Conservation (phyloP, 2,888 invertebrate genomes). For the Galerucella nymphaeae region DNA sequence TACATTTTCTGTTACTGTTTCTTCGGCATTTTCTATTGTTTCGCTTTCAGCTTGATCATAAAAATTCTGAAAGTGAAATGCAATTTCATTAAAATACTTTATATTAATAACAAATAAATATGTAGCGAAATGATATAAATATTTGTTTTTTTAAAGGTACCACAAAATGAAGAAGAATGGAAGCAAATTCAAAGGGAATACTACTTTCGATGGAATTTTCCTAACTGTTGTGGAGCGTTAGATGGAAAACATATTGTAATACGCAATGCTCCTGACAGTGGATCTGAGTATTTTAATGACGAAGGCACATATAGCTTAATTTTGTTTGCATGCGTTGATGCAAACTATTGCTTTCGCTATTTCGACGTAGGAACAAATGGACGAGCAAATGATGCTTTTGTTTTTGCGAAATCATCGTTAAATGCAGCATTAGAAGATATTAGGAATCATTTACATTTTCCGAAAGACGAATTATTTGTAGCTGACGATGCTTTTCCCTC, state of each 20-base stretch:
- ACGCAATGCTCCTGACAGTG: too few relatives aligned
- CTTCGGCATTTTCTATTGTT: background rate
- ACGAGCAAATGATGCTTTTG: too few relatives aligned
- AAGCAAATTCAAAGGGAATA: slow-evolving; percentile 7
- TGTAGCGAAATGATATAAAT: background rate
- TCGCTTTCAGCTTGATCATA: slow-evolving; percentile 1
- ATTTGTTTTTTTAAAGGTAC: background rate
- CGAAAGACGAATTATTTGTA: too few relatives aligned
- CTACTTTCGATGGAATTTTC: slow-evolving; percentile 12
- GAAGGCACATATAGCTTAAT: too few relatives aligned
- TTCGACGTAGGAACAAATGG: too few relatives aligned
- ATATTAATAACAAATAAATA: background rate
- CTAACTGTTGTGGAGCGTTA: background rate
- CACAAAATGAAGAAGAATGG: slow-evolving; percentile 3
- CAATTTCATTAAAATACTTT: background rate
- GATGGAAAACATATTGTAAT: slow-evolving; percentile 1
- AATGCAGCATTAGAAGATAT: too few relatives aligned
- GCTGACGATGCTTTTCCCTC: too few relatives aligned
- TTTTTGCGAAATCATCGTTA: too few relatives aligned
- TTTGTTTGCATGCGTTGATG: too few relatives aligned
- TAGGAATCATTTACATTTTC: too few relatives aligned
- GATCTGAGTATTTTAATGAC: too few relatives aligned
- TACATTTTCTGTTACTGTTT: background rate
- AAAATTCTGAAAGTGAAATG: background rate
- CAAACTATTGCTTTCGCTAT: too few relatives aligned